Conservation (phyloP, 2,797 vertebrate species). For the Eleutherodactylus coqui region DNA sequence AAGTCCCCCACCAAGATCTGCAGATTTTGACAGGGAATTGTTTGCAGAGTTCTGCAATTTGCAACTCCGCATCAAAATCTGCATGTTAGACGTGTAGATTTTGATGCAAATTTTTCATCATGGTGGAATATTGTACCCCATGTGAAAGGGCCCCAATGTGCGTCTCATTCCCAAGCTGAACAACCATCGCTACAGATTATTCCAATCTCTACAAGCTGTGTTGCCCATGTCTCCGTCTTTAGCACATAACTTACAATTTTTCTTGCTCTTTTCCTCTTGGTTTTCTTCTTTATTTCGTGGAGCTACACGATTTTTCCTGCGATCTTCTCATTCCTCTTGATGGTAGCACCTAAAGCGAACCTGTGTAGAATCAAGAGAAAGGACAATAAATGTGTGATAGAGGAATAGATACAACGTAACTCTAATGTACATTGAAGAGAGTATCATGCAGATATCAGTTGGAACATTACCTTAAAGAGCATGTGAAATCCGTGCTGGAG, state of each 20-base stretch:
- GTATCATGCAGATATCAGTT: background rate
- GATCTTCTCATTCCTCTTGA: background rate
- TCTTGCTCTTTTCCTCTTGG: background rate
- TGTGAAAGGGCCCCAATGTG: too few relatives aligned
- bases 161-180: too few relatives aligned
- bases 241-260: background rate
- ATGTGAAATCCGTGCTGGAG: background rate
- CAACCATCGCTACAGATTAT: background rate
- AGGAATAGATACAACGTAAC: background rate
- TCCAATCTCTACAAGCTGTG: too few relatives aligned
- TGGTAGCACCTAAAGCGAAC: background rate
- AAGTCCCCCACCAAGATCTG: too few relatives aligned
- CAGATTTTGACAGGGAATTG: too few relatives aligned
- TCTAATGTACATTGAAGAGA: background rate
- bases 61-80: too few relatives aligned
- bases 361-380: background rate
- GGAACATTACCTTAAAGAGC: slow-evolving; percentile 38
- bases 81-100: too few relatives aligned
- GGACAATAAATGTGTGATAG: background rate
- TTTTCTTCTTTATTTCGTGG: background rate
- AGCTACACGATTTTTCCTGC: background rate
- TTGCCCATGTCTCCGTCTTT: background rate
- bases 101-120: too few relatives aligned
- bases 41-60: too few relatives aligned
- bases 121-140: too few relatives aligned